Base-by-base conservation (phyloP, 2,113 vertebrate genomes). In the Peromyscus leucopus region DNA sequence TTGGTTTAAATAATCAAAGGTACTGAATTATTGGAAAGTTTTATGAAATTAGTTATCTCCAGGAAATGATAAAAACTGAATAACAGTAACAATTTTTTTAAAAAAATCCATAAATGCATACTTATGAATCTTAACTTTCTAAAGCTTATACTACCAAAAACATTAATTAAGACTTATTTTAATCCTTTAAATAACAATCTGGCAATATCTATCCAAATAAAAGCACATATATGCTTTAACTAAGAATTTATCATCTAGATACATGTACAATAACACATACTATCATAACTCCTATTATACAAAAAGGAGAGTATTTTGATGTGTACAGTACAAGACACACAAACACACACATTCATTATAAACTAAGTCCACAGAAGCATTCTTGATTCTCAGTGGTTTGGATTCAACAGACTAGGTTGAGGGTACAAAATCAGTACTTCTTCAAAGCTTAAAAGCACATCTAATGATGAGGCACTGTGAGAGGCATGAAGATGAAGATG, bases 1-100 rank as follows among this genome's bases (percentile, higher is more conserved):
- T 85, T 96, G 33, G 93, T 79, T 95, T 74, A 95, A 95, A 96
- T 89, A 92, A 96, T 91, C 21, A 93, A 94, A 84, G 67, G 39
- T 16, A 90, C 12, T 89, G 46, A 90, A n/a, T 71, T 55, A 51
- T 16, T 95, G 39, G 5, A 55, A 95, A 94, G 11, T 83, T 93
- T 94, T 57, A 72, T 78, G 11, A 90, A 97, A 75, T 71, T 78
- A 61, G 15, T 90, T 80, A 80, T 85, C 57, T 39, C n/a, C 48
- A 84, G 90, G 63, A 92, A 91, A 91, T n/a, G 21, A 67, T 39
- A 65, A 21, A 92, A 93, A 17, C 0, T 91, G n/a, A 84, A 59
- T 21, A 82, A 88, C 2, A 92, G 36, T 74, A 93, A 31, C 21
- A 91, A 24, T 13, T 84, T 84, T n/a, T 51, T 51, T 10, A 59